phyloP scores from a whole-genome alignment of 2,888 invertebrate genomes.

The Drosophila sordidapex region DNA sequence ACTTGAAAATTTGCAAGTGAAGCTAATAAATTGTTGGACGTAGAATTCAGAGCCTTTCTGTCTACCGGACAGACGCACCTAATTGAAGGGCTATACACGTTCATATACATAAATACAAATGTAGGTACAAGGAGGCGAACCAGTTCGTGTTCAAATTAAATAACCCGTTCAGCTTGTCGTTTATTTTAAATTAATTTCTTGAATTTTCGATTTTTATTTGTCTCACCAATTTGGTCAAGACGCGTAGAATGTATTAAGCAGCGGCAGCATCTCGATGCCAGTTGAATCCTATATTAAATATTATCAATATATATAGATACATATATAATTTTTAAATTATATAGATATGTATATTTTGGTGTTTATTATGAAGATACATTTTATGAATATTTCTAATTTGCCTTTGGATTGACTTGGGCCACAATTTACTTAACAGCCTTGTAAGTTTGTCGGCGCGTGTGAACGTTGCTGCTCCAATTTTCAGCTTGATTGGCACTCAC shows the following conservation, averaged over 20 bases:
- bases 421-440: slow-evolving; percentile 56
- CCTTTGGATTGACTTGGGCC: slow-evolving; percentile 54
- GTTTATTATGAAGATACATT: slow-evolving; percentile 40
- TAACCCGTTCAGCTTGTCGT: slow-evolving; percentile 58
- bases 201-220: slow-evolving; percentile 46
- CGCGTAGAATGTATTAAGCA: slow-evolving; percentile 66
- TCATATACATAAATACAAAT: slow-evolving; percentile 9
- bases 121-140: slow-evolving; percentile 48
- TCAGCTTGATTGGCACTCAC: slow-evolving; percentile 56
- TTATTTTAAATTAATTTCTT: slow-evolving; percentile 68
- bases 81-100: slow-evolving; percentile 10
- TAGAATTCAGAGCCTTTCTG: slow-evolving; percentile 57
- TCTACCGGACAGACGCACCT: slow-evolving; percentile 31
- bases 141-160: slow-evolving; percentile 64
- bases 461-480: slow-evolving; percentile 69
- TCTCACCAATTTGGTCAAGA: slow-evolving; percentile 56
- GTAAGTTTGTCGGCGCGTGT: slow-evolving; percentile 69
- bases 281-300: slow-evolving; percentile 36
- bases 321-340: background rate
- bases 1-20: slow-evolving; percentile 68
- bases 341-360: slow-evolving; percentile 1
- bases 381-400: slow-evolving; percentile 64
- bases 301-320: background rate
- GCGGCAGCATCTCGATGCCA: slow-evolving; percentile 26
- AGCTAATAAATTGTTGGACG: slow-evolving; percentile 52